Evolutionary conservation across 2,797 vertebrate species (phyloP), one percentile per base, ranked within the genome.

Genomic region (Chelidonichthys spinosus): DNA sequence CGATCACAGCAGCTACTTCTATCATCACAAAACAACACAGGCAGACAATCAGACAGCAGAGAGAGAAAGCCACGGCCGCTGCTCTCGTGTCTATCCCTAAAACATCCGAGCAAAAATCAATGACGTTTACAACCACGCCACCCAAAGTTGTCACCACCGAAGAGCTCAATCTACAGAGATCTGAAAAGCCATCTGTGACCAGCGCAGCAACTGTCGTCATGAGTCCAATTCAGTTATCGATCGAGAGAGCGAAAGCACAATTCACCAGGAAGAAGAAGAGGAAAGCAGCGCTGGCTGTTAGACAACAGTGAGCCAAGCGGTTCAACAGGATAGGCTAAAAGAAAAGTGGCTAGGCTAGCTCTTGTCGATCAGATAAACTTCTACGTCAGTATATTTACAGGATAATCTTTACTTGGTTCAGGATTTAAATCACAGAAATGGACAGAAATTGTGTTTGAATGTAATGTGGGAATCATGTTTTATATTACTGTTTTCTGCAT

Each of bases 211-310:
- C 63, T 39, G 78, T 69, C 1, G 0, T 62, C n/a, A 63, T 83
- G 62, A 92, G 85, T 67, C 89, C 85, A 0, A 69, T 90, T 47
- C 87, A 89, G 69, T 44, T 90, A 32, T 88, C 91, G 2, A 64
- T 93, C 0, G 83, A 91, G 69, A 92, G 69, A 84, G 83, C 11
- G 15, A 79, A 50, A 70, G 80, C 81, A 44, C 92, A 92, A 46
- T 86, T 89, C 74, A 85, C 47, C 44, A 75, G 83, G 78, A 93
- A 92, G 83, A 94, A 88, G 79, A 89, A 79, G 74, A 90, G 88
- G 86, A 92, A 92, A 85, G 76, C 78, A 15, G 42, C 6, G 0
- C 14, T 42, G 52, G 52, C 35, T 2, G 1, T 25, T 11, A 67
- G 58, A 56, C 79, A 63, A 2, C 61, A 68, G 11, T 86, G 63